Percentiles rank a stretch among this genome's conserved stretches.
Conservation (phyloP, 1,140 invertebrate genomes). For the Cotesia chilonis region DNA sequence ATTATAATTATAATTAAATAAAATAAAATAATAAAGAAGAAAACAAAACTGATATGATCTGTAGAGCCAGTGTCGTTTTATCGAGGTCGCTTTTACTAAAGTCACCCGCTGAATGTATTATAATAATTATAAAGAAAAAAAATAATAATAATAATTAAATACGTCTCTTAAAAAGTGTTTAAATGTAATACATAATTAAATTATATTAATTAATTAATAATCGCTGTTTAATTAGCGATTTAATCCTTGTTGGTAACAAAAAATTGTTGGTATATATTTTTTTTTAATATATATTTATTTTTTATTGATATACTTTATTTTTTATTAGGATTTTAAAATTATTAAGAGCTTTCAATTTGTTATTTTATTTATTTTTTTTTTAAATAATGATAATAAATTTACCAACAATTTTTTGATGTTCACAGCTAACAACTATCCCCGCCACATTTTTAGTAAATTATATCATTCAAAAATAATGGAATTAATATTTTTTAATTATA, state of each 20-base stretch:
- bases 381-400: no score
- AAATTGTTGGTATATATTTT: no score
- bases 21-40: background rate
- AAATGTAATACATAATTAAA: constrained; percentile 8
- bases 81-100: constrained; percentile 57
- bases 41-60: constrained; percentile 43
- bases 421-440: no score
- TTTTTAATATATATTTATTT: no score
- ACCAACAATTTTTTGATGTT: no score
- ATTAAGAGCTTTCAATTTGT: no score
- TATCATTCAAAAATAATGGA: no score
- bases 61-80: constrained; percentile 59
- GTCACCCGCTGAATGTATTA: constrained; percentile 8
- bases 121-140: background rate
- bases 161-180: background rate
- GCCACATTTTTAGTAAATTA: no score
- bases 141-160: constrained; percentile 5
- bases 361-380: no score
- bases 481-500: no score
- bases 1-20: background rate
- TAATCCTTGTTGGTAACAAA: background rate
- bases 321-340: no score
- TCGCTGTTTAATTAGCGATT: background rate
- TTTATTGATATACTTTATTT: no score
- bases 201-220: background rate